Evolutionary conservation across 2,888 invertebrate species (phyloP).

Genomic region (Brachyptera putata): DNA sequence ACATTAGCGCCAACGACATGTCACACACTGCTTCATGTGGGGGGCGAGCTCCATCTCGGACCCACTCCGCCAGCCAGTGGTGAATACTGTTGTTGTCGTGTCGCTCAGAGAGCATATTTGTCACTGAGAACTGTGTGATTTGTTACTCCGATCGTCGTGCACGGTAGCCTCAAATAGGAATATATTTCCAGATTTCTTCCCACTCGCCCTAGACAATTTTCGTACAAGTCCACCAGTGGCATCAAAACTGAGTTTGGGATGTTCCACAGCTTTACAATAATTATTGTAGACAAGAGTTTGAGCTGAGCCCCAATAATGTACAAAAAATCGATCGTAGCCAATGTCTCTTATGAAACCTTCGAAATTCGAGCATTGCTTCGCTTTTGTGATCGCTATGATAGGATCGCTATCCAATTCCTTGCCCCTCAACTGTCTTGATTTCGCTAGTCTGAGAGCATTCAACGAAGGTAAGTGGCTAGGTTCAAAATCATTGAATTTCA

Average conservation of each 20-base stretch:
- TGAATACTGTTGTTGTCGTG: conserved; percentile 29
- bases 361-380: too few relatives aligned
- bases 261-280: conserved; percentile 18
- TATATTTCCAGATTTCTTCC: conserved; percentile 25
- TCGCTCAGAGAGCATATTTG: conserved; percentile 32
- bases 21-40: conserved; percentile 29
- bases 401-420: conserved; percentile 14
- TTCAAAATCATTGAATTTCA: conserved; percentile 9
- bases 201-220: conserved; percentile 24
- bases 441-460: conserved; percentile 13
- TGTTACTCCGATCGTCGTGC: conserved; percentile 22
- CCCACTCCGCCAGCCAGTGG: conserved; percentile 30
- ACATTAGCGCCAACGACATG: conserved; percentile 27
- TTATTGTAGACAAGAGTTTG: conserved; percentile 17
- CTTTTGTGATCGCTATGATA: conserved; percentile 13
- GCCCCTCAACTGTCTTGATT: conserved; percentile 15
- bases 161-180: conserved; percentile 30
- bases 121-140: conserved; percentile 32
- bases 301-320: conserved; percentile 10
- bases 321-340: conserved; percentile 24
- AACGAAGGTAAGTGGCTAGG: conserved; percentile 14
- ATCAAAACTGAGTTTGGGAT: conserved; percentile 30
- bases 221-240: conserved; percentile 30
- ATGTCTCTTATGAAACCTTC: conserved; percentile 21
- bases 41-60: conserved; percentile 27